Conservation (phyloP, 1,140 invertebrate species). For the Drosophila sp. region DNA sequence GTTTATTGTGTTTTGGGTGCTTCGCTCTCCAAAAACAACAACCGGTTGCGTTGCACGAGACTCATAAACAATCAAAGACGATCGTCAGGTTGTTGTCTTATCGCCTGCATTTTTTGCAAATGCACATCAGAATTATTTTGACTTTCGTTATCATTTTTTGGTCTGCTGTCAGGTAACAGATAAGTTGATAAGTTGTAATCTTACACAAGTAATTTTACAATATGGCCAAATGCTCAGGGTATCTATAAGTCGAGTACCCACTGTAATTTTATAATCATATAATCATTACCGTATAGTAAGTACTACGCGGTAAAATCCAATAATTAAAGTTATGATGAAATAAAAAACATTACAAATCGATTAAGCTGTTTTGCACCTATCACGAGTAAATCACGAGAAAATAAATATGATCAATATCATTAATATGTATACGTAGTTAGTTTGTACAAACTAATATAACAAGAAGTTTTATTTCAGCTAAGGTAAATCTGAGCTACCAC, state of each 20-base stretch:
- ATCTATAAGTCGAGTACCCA: neutral
- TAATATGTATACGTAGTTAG: too few relatives aligned
- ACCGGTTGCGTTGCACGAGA: conserved; percentile 32
- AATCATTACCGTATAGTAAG: neutral
- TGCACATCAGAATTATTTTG: neutral
- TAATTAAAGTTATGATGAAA: neutral
- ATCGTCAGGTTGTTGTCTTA: conserved; percentile 7
- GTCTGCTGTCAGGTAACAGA: neutral
- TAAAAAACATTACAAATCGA: too few relatives aligned
- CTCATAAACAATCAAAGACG: conserved; percentile 11
- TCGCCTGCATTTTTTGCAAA: neutral
- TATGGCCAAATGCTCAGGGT: neutral
- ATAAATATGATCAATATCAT: too few relatives aligned
- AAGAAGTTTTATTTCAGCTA: too few relatives aligned
- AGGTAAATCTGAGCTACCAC: too few relatives aligned
- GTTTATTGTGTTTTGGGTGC: conserved; percentile 13
- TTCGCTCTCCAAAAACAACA: conserved; percentile 4
- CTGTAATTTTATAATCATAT: neutral
- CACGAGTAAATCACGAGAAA: too few relatives aligned
- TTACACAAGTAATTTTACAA: neutral
- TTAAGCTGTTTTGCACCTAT: too few relatives aligned
- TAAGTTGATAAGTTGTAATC: neutral
- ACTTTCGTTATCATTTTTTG: conserved; percentile 8
- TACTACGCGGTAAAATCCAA: neutral
- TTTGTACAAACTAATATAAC: too few relatives aligned